phyloP scores from a whole-genome alignment of 2,888 invertebrate species.

The Teleiodes luculella region DNA sequence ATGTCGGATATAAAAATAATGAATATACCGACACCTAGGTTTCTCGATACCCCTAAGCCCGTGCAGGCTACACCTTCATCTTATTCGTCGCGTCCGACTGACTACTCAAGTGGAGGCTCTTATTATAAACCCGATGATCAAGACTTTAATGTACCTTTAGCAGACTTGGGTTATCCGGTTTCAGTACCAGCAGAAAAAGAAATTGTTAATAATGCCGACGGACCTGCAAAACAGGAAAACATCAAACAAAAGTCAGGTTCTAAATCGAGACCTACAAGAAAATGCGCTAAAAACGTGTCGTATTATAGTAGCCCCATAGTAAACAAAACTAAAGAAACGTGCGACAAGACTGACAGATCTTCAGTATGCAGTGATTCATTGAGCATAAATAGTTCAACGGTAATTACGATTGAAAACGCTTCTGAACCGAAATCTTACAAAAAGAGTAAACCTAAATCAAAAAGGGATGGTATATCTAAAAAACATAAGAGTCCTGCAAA shows the following conservation, averaged over 20 bases:
- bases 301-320: slow-evolving; percentile 43
- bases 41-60: slow-evolving; percentile 60
- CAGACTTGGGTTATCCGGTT: slow-evolving; percentile 46
- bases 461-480: slow-evolving; percentile 29
- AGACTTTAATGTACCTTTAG: slow-evolving; percentile 59
- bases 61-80: slow-evolving; percentile 60
- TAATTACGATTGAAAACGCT: background rate
- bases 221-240: background rate
- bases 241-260: slow-evolving; percentile 1
- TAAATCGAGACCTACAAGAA: slow-evolving; percentile 55
- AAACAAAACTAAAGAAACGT: slow-evolving; percentile 34
- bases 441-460: background rate
- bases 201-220: background rate
- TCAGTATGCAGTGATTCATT: slow-evolving; percentile 42
- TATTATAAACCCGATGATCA: slow-evolving; percentile 82
- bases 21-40: slow-evolving; percentile 77
- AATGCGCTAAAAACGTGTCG: slow-evolving; percentile 70
- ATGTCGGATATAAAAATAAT: slow-evolving; percentile 77
- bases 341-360: slow-evolving; percentile 35
- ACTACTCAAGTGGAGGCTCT: slow-evolving; percentile 81
- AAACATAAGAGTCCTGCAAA: slow-evolving; percentile 50
- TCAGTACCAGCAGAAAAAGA: slow-evolving; percentile 23
- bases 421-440: background rate
- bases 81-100: slow-evolving; percentile 71
- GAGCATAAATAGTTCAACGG: background rate